A percentile compares a stretch with the other conserved stretches of the same genome.
Evolutionary conservation across 2,113 vertebrate species (phyloP).

Genomic region (Neoarius graeffei): DNA sequence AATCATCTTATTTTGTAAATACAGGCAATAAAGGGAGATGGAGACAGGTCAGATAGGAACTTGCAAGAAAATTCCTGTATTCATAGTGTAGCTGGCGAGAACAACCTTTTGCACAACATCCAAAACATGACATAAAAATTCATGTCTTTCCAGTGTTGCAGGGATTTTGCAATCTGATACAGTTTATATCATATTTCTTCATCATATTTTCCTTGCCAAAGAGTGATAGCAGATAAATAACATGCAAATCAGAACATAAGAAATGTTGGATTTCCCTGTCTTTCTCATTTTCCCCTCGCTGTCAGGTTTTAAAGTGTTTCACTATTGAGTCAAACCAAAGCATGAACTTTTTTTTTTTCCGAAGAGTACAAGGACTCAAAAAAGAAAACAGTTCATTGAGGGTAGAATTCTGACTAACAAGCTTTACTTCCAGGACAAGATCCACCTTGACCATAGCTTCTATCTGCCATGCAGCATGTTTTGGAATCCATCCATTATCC

Average conservation of each 20-base stretch:
- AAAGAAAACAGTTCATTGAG: not conserved
- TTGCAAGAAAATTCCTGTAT: slow-evolving; percentile 5
- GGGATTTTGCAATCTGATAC: not conserved
- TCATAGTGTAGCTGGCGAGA: slow-evolving; percentile 15
- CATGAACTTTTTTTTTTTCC: not conserved
- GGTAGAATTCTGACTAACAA: not conserved
- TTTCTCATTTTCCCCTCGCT: not conserved
- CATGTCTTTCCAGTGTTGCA: not conserved
- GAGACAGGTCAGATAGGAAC: slow-evolving; percentile 5
- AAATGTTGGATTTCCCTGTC: slow-evolving; percentile 6
- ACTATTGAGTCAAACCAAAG: not conserved
- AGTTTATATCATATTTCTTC: not conserved
- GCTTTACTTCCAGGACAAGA: not conserved
- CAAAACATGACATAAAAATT: not conserved
- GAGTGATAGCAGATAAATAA: not conserved
- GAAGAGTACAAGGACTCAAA: not conserved
- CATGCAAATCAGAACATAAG: not conserved
- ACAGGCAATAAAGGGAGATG: not conserved
- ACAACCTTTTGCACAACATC: slow-evolving; percentile 23
- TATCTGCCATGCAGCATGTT: not conserved
- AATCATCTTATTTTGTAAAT: not conserved
- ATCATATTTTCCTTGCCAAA: not conserved
- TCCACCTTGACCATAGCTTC: not conserved
- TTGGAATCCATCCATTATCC: not conserved
- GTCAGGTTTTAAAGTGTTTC: not conserved